Base-by-base conservation (phyloP, 64 coral and sea anemone species). In the Pocillopora verrucosa region DNA sequence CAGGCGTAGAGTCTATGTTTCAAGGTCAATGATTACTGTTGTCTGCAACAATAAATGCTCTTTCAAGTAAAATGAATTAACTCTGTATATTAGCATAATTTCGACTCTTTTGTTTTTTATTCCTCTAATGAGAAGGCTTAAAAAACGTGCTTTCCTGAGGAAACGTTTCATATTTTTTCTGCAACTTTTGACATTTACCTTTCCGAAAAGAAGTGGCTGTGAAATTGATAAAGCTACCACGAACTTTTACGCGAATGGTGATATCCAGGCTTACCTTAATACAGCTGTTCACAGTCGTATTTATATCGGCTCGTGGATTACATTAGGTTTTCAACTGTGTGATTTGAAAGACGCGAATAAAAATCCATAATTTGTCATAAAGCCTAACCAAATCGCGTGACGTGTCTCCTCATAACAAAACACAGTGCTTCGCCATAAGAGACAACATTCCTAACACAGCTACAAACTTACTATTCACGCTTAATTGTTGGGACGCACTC, bases 361-460 rank as follows among this genome's bases (percentile, higher is more conserved):
- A 51, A 51, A 51, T 51, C 41, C 41, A 7, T 51, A 51, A 51
- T 70, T 10, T 20, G 11, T 10, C 0, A 7, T 26, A 2, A 70
- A n/a, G 11, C 25, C 20, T 70, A 24, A 20, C 25, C 10, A 19
- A 11, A n/a, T 70, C 2, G 59, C 59, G 24, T 56, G 36, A 72
- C 67, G 67, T 11, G 11, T 65, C 7, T 51, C 63, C 69, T 85
- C 82, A 85, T 70, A 72, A 85, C 82, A 72, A 34, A 56, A 72
- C 34, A 72, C n/a, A 72, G 82, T 57, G 15, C 38, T 67, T 83
- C 9, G 61, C 60, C 1, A 83, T 9, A 1, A 85, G 12, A 12
- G 64, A 57, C 69, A 85, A 89, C 75, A 78, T 34, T 45, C 51
- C 76, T 35, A 89, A 72, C 30, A 16, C 80, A 75, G 60, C 22